Conservation (phyloP, 2,113 vertebrate species). For the Sialia sialis region DNA sequence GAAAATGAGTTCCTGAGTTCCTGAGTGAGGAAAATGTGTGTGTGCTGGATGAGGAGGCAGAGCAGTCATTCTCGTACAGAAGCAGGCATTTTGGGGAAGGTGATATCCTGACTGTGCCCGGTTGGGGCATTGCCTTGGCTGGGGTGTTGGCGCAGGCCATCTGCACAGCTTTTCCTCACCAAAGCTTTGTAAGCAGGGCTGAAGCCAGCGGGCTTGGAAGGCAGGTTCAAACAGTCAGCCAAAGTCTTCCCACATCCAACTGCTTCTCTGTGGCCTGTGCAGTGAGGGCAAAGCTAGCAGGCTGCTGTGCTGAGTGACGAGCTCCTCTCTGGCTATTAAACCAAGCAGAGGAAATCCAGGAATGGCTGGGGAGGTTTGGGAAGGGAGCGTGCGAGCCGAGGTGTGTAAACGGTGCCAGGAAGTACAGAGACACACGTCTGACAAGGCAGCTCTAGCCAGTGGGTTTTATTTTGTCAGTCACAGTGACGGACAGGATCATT, state of each 20-base stretch:
- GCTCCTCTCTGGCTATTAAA: not conserved
- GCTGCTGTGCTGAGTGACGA: not conserved
- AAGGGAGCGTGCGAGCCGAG: accelerated
- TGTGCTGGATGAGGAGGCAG: not conserved
- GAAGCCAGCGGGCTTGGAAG: not conserved
- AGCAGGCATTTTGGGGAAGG: not conserved
- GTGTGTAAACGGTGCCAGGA: not conserved
- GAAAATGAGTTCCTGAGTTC: not conserved
- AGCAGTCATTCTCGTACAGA: not conserved
- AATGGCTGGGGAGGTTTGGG: not conserved
- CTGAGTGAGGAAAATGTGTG: not conserved
- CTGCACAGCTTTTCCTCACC: no score
- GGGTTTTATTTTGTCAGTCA: not conserved
- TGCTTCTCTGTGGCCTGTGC: not conserved
- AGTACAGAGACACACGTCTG: accelerated
- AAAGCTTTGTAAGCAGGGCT: not conserved
- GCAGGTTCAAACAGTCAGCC: not conserved
- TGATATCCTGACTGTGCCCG: not conserved
- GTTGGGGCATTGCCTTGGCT: not conserved
- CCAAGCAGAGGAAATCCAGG: not conserved
- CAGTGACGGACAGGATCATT: not conserved
- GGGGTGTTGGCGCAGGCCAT: accelerated
- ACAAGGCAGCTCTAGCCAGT: not conserved
- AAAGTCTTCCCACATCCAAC: not conserved
- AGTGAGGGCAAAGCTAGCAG: not conserved